Conservation (phyloP, 2,888 invertebrate species). For the Caenorhabditis angaria region DNA sequence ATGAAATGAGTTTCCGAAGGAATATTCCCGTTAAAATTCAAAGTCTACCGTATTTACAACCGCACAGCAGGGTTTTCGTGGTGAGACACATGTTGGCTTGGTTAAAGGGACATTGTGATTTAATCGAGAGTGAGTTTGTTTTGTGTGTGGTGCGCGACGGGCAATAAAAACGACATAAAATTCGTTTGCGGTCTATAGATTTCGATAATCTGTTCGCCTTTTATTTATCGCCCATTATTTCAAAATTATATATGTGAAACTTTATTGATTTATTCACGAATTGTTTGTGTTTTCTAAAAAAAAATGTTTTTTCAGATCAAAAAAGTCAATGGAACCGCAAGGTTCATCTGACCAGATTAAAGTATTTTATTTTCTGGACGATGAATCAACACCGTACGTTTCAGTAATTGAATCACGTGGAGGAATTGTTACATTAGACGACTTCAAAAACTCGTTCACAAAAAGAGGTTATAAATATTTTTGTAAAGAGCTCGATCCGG, state of each 20-base stretch:
- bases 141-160: slow-evolving; percentile 4
- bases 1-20: neutral
- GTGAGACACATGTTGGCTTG: slow-evolving; percentile 19
- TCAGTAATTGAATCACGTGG: slow-evolving; percentile 53
- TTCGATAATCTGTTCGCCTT: neutral
- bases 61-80: slow-evolving; percentile 12
- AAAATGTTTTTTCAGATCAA: neutral
- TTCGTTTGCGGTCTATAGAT: slow-evolving; percentile 1
- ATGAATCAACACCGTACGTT: slow-evolving; percentile 64
- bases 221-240: slow-evolving; percentile 4
- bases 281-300: neutral
- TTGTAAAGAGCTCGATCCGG: slow-evolving; percentile 61
- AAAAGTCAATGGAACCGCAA: slow-evolving; percentile 26
- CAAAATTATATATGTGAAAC: neutral
- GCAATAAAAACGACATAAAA: slow-evolving; percentile 11
- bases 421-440: slow-evolving; percentile 57
- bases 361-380: slow-evolving; percentile 65
- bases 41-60: slow-evolving; percentile 9
- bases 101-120: slow-evolving; percentile 6
- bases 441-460: slow-evolving; percentile 63
- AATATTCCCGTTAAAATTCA: slow-evolving; percentile 33
- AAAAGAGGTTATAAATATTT: slow-evolving; percentile 65
- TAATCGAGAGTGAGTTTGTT: neutral
- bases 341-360: slow-evolving; percentile 21
- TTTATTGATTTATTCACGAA: neutral